phyloP scores from a whole-genome alignment of 2,888 invertebrate genomes.

The Drosophila subsilvestris region DNA sequence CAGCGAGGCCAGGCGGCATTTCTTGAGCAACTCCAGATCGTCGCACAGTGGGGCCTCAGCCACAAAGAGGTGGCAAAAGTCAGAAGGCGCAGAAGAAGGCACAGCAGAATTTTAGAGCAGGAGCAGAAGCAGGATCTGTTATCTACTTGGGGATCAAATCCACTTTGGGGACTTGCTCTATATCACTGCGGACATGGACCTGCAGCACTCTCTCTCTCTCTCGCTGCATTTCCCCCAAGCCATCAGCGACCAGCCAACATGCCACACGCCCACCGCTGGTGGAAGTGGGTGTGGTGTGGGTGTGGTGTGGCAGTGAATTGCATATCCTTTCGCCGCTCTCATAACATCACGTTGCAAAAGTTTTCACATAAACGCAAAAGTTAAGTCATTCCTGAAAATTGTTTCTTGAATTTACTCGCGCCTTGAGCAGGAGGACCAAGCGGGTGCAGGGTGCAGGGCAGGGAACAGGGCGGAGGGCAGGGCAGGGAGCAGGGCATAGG shows the following conservation, averaged over 20 bases:
- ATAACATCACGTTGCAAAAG: slow-evolving; percentile 75
- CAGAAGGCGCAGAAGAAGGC: background rate
- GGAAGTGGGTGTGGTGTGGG: too few relatives aligned
- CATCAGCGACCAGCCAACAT: background rate
- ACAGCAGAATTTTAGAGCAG: background rate
- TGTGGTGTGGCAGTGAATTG: slow-evolving; percentile 38
- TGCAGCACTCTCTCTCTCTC: slow-evolving; percentile 50
- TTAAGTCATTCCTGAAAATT: slow-evolving; percentile 78
- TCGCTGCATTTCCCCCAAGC: slow-evolving; percentile 33
- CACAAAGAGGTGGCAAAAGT: too few relatives aligned
- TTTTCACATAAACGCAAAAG: slow-evolving; percentile 79
- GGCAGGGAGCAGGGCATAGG: background rate
- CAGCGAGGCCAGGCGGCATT: too few relatives aligned
- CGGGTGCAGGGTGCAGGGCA: slow-evolving; percentile 3
- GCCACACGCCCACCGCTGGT: background rate
- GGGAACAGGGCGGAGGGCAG: background rate
- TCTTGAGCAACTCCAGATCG: too few relatives aligned
- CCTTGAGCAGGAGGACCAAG: slow-evolving; percentile 42
- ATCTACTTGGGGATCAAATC: background rate
- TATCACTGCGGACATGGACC: slow-evolving; percentile 54
- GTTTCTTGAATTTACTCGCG: slow-evolving; percentile 76
- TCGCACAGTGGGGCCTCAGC: too few relatives aligned
- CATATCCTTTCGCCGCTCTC: slow-evolving; percentile 58
- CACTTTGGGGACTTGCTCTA: slow-evolving; percentile 41
- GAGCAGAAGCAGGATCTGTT: background rate